Evolutionary conservation across 2,113 vertebrate genomes (phyloP), one percentile per base, ranked within the genome.

Genomic region (Gasterosteus nipponicus): DNA sequence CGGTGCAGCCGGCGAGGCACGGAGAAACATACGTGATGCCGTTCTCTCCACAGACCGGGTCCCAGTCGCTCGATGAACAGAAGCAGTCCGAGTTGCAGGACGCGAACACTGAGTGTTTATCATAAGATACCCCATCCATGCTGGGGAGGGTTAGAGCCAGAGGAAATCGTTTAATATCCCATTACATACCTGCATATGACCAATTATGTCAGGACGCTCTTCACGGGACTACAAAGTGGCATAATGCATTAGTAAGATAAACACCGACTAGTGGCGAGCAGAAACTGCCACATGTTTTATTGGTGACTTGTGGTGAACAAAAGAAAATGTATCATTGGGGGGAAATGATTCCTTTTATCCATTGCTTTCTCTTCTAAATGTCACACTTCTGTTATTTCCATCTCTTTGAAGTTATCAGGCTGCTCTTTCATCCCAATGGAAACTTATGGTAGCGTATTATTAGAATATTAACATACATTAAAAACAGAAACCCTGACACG

Each of bases 11-110:
- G 35, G 96, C 97, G 11, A 98, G 95, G 82, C 97, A 98, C 0
- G 96, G 94, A n/a, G 97, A 97, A 82, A 96, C 88, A 0, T 96
- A 99, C 0, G 95, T 95, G 60, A 98, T 77, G 7, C 94, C 95
- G 0, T 97, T 94, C 61, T 85, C 89, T 2, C 96, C 97, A 62
- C 97, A 98, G 69, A 98, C 95, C 0, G 97, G 97, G 56, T 99
- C 96, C 98, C 96, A 99, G 16, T 90, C 93, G 65, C 91, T 95
- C 1, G 66, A 56, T 0, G 91, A 86, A 78, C 96, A 96, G 53
- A 83, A 87, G 68, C 97, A 99, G 22, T 67, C 61, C 0, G 63
- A 73, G 83, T 98, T 99, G 86, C 96, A 99, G 57, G 69, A 81
- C 46, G 91, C 81, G 64, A 95, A 82, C 2, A 95, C 68, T 0